Base-by-base conservation (phyloP, 2,797 vertebrate genomes). In the Phrynocephalus forsythii region DNA sequence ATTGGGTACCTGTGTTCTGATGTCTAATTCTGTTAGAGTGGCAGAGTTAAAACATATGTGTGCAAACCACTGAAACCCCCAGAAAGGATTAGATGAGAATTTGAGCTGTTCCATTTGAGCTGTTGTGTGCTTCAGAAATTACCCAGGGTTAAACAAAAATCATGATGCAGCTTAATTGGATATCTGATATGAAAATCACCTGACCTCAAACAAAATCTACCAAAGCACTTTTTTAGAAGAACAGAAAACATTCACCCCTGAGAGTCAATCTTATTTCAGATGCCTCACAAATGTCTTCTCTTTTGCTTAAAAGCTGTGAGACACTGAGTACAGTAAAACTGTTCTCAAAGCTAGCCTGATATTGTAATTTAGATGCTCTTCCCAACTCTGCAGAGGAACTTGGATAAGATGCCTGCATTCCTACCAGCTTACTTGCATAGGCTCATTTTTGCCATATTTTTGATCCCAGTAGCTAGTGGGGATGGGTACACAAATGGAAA, bases 371-470 rank as follows among this genome's bases (percentile, higher is more conserved):
- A 82, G 66, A 75, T 76, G 73, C 83, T 75, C 82, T 50, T 87
- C 66, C 92, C 83, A 50, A 50, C 44, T 68, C 52, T 90, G 75
- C 60, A 86, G 20, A 91, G n/a, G 63, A 82, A 86, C 9, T 52
- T 86, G 76, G 80, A 79, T 48, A 89, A 84, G 52, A 83, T 85
- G 24, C 38, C 1, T 0, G 0, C 48, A 50, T 82, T 87, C 50
- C 15, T 87, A 85, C 73, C 67, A 77, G 86, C 71, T 85, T 86
- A 8, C 50, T 85, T 85, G 28, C 79, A 81, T 30, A 72, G 63
- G 66, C 30, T 63, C 10, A 4, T 75, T 56, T 56, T 72, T 44
- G 71, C 72, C 56, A 73, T 68, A 22, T 7, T 24, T 50, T 71
- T 71, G 78, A 72, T 84, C 80, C 33, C 44, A 16, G 0, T 0